Evolutionary conservation across 2,888 invertebrate species (phyloP).

Genomic region (Xestobium rufovillosum): DNA sequence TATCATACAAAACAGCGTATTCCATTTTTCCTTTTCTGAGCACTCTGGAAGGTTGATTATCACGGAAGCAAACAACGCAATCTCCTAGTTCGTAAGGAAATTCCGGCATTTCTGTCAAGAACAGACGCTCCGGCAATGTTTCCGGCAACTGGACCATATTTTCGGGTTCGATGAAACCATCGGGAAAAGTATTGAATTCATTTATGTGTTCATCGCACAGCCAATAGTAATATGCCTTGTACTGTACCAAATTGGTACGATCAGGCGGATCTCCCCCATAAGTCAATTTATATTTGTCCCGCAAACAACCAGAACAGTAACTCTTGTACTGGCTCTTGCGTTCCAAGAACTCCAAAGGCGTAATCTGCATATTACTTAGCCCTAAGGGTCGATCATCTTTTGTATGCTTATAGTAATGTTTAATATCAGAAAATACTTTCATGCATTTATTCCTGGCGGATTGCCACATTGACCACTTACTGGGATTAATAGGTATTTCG

Average conservation of each 20-base stretch:
- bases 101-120: slow-evolving; percentile 22
- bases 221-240: slow-evolving; percentile 52
- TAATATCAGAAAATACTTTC: slow-evolving; percentile 42
- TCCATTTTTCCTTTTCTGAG: slow-evolving; percentile 43
- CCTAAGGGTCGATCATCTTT: slow-evolving; percentile 45
- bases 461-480: slow-evolving; percentile 51
- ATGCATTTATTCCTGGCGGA: slow-evolving; percentile 41
- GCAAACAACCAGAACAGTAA: slow-evolving; percentile 55
- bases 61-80: slow-evolving; percentile 55
- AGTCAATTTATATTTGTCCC: slow-evolving; percentile 31
- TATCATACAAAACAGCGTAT: slow-evolving; percentile 46
- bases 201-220: slow-evolving; percentile 50
- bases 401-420: slow-evolving; percentile 47
- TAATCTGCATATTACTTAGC: slow-evolving; percentile 49
- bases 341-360: slow-evolving; percentile 47
- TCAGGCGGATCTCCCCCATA: slow-evolving; percentile 46
- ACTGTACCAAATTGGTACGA: slow-evolving; percentile 52
- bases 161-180: slow-evolving; percentile 40
- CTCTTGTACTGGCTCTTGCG: slow-evolving; percentile 47
- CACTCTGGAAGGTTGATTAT: slow-evolving; percentile 46
- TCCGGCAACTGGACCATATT: slow-evolving; percentile 40
- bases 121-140: slow-evolving; percentile 43
- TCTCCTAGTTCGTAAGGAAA: slow-evolving; percentile 48
- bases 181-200: slow-evolving; percentile 44
- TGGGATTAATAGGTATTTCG: slow-evolving; percentile 44